Base-by-base conservation (phyloP, 2,888 invertebrate genomes). In the Caenorhabditis imperialis region DNA sequence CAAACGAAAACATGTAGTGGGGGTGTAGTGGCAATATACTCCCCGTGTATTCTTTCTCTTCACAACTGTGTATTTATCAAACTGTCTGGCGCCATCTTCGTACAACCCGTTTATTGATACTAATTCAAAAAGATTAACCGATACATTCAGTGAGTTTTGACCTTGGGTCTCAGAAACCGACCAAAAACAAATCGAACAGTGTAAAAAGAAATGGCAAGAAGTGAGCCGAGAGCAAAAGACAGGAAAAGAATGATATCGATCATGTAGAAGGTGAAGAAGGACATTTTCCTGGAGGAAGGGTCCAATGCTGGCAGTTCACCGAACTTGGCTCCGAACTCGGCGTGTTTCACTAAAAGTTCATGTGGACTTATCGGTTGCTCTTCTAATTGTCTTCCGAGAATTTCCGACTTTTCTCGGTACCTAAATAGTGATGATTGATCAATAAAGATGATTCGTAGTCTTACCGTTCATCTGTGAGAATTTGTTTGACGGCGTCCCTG, bases 281-380 rank as follows among this genome's bases (percentile, higher is more conserved):
- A 57, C 57, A 57, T 57, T 37, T 57, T 33, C 12, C 57, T 20
- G 45, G 57, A 57, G 25, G n/a, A 45, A n/a, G 57, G 57, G 23
- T 57, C 57, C 14, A 57, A 22, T 35, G 44, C 35, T 6, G 57
- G 57, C 12, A 57, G 42, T 45, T 57, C 57, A 16, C 57, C 57
- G n/a, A 44, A 62, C 33, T 53, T 62, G 5, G 58, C 58, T 23
- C 30, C 67, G n/a, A 67, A 67, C 33, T 67, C 67, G 14, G 53
- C 40, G 38, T 67, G 57, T 10, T 40, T 58, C 1, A 67, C 37
- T 2, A 58, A 27, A 44, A 50, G 25, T 18, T 50, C 27, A 20
- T 53, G 57, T 30, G 67, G 67, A 37, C 44, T 25, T 14, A 58
- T 44, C 16, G 67, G 67, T 37, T 57, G 67, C 20, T 67, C 53